These are phyloP conservation scores for Idaea biselata DNA, from an alignment of 2,888 invertebrate species.

Conservation along the genomic window DNA sequence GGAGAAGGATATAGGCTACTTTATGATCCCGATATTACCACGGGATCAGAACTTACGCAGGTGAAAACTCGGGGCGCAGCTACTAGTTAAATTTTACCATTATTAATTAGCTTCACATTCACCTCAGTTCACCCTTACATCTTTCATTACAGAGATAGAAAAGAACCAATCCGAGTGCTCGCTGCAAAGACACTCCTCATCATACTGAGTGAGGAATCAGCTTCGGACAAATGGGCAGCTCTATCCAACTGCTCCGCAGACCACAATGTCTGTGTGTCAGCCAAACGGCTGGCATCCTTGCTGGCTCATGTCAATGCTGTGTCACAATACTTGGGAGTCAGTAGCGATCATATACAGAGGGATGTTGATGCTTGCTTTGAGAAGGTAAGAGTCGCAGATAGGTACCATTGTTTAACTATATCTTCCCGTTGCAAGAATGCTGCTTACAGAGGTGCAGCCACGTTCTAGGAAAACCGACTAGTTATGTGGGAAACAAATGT, in stretches of 20 bases:
- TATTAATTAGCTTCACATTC: not conserved
- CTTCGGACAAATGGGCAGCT: conserved; percentile 83
- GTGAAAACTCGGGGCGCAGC: no score
- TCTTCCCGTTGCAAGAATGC: not conserved
- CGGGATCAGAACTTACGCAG: no score
- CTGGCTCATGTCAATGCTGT: conserved; percentile 82
- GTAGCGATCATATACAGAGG: conserved; percentile 81
- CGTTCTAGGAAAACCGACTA: no score
- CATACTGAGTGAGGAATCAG: conserved; percentile 83
- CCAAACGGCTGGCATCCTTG: conserved; percentile 81
- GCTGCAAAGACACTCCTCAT: conserved; percentile 85
- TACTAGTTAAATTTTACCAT: no score
- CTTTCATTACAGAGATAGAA: conserved; percentile 72
- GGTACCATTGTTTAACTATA: not conserved
- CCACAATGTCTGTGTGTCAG: conserved; percentile 87
- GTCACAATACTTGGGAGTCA: conserved; percentile 81
- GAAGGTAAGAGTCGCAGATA: conserved; percentile 71
- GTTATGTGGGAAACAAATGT: no score
- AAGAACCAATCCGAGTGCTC: conserved; percentile 83
- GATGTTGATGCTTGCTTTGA: conserved; percentile 88
- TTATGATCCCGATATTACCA: not conserved
- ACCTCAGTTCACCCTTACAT: not conserved
- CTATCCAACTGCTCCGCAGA: conserved; percentile 86
- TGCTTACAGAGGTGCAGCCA: no score
- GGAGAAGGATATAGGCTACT: not conserved